phyloP scores from a whole-genome alignment of 2,113 vertebrate genomes.

The Peromyscus leucopus region DNA sequence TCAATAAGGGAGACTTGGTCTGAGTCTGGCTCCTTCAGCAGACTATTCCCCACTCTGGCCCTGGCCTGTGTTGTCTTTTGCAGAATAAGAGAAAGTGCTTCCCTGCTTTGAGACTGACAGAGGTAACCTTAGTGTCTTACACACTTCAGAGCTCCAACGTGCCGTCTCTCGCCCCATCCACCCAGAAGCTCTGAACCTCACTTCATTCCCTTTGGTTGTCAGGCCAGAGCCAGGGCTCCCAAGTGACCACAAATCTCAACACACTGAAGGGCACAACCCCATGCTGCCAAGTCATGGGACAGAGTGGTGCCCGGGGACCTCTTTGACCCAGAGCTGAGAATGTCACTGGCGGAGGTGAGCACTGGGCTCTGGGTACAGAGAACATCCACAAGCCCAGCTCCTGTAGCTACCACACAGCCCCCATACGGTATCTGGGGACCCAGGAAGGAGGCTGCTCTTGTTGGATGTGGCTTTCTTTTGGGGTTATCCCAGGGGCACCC shows the following conservation, averaged over 20 bases:
- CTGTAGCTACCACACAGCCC: not conserved
- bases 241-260: not conserved
- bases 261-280: not conserved
- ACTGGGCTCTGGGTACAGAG: not conserved
- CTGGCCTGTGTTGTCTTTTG: not conserved
- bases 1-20: not conserved
- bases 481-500: accelerated
- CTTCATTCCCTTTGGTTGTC: not conserved
- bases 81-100: not conserved
- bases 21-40: not conserved
- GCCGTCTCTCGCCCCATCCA: not conserved
- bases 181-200: not conserved
- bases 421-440: not conserved
- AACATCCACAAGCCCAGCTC: too few relatives aligned
- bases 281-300: not conserved
- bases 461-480: not conserved
- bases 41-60: not conserved
- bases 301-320: not conserved
- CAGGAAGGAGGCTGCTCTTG: not conserved
- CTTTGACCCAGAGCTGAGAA: too few relatives aligned
- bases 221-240: not conserved
- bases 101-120: not conserved
- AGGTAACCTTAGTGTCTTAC: not conserved
- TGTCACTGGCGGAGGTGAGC: not conserved
- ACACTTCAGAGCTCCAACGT: not conserved